Evolutionary conservation across 1,140 invertebrate species (phyloP).

Genomic region (Agrilus planipennis): DNA sequence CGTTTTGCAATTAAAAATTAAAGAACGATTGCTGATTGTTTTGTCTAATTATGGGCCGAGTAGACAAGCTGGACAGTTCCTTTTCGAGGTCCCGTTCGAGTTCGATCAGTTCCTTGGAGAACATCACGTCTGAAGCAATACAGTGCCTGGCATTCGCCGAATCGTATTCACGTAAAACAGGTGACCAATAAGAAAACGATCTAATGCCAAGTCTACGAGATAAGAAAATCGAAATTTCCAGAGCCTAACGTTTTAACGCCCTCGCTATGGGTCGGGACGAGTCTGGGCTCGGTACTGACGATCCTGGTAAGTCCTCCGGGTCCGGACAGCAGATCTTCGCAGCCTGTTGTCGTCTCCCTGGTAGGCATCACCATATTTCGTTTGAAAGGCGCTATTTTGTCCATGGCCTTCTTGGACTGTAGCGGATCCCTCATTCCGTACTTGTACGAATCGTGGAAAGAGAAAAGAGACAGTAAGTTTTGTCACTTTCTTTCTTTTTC

Average conservation of each 20-base stretch:
- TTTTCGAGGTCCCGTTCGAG: constrained; percentile 93
- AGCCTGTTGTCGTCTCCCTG: constrained; percentile 82
- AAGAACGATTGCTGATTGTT: constrained; percentile 14
- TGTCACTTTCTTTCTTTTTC: background rate
- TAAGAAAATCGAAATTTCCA: too few relatives aligned
- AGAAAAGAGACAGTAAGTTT: constrained; percentile 51
- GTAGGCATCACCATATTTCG: constrained; percentile 88
- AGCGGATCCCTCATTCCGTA: constrained; percentile 77
- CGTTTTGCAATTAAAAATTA: background rate
- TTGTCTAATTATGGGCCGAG: constrained; percentile 50
- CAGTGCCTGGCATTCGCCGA: constrained; percentile 93
- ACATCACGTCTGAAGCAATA: constrained; percentile 90
- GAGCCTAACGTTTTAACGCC: constrained; percentile 63
- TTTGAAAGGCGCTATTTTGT: constrained; percentile 84
- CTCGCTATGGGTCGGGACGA: constrained; percentile 93
- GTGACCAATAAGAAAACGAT: too few relatives aligned
- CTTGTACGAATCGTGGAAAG: constrained; percentile 74
- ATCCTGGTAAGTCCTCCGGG: constrained; percentile 79
- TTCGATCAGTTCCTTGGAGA: constrained; percentile 94
- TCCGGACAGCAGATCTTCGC: constrained; percentile 65
- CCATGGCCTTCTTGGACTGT: constrained; percentile 91
- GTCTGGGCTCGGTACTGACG: constrained; percentile 86
- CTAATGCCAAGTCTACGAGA: too few relatives aligned
- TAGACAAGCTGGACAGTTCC: constrained; percentile 92
- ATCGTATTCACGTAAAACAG: constrained; percentile 88